Percentiles rank a stretch among this genome's conserved stretches.
Evolutionary conservation across 2,888 invertebrate genomes (phyloP).

Genomic region (Drosophila rellima): DNA sequence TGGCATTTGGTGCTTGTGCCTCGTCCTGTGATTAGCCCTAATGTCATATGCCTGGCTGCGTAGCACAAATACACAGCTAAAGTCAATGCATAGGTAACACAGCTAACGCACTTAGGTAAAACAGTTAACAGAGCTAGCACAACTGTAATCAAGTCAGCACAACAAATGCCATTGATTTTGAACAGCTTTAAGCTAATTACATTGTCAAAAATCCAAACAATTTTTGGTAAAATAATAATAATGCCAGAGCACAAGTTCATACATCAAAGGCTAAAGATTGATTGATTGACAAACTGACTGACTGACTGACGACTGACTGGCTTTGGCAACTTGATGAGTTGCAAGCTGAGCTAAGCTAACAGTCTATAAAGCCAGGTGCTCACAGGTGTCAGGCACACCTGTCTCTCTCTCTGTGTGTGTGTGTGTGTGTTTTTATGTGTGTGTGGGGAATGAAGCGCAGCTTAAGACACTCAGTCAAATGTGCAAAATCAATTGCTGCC

Average conservation of each 20-base stretch:
- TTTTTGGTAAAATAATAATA: conserved; percentile 50
- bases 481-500: conserved; percentile 60
- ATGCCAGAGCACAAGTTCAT: conserved; percentile 20
- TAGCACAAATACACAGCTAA: conserved; percentile 13
- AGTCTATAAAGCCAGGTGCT: conserved; percentile 17
- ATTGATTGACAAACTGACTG: conserved; percentile 13
- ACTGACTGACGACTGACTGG: conserved; percentile 17
- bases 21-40: conserved; percentile 57
- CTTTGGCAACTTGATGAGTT: conserved; percentile 44
- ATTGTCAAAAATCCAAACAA: conserved; percentile 35
- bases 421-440: background rate
- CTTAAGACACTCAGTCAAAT: conserved; percentile 67
- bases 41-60: conserved; percentile 37
- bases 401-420: background rate
- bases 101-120: too few species aligned
- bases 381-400: conserved; percentile 17
- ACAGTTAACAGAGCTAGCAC: background rate
- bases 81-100: conserved; percentile 5
- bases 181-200: conserved; percentile 24
- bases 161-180: conserved; percentile 19
- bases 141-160: conserved; percentile 14
- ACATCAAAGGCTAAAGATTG: conserved; percentile 43
- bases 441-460: conserved; percentile 32
- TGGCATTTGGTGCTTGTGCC: conserved; percentile 44
- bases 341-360: conserved; percentile 29